Evolutionary conservation across 2,113 vertebrate species (phyloP).

Genomic region (Phylloscopus whistleri): DNA sequence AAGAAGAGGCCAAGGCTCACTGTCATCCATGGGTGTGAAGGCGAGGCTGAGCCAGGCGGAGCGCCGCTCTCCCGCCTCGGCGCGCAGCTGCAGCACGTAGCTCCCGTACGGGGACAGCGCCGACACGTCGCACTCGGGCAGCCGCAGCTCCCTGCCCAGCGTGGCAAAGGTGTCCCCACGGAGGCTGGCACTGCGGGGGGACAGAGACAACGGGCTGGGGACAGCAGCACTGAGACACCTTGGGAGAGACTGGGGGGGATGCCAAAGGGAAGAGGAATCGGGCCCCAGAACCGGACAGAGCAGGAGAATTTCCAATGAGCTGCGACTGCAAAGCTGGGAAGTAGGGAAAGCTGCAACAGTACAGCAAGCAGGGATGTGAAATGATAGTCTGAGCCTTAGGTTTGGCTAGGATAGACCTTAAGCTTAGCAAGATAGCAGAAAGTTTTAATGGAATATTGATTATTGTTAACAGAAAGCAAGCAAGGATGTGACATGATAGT

Average conservation of each 20-base stretch:
- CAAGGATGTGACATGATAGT: too few species aligned
- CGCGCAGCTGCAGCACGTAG: slow-evolving; percentile 52
- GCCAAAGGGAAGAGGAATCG: too few species aligned
- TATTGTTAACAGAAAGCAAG: too few species aligned
- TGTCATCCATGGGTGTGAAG: slow-evolving; percentile 71
- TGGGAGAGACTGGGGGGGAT: too few species aligned
- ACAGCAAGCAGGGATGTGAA: too few species aligned
- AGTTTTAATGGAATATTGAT: too few species aligned
- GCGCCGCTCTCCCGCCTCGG: background rate
- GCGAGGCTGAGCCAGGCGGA: slow-evolving; percentile 58
- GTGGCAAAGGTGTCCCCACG: background rate
- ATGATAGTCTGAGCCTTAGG: too few species aligned
- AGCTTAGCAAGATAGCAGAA: too few species aligned
- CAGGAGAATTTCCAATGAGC: background rate
- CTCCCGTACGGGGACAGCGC: slow-evolving; percentile 32
- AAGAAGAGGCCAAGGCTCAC: slow-evolving; percentile 50
- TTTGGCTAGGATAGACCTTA: too few species aligned
- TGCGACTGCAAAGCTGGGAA: background rate
- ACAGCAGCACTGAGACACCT: too few species aligned
- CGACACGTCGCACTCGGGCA: slow-evolving; percentile 58
- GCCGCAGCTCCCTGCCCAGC: background rate
- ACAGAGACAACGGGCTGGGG: background rate
- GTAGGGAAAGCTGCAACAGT: too few species aligned
- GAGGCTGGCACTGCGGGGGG: background rate
- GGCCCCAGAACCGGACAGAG: too few species aligned